Conservation (phyloP, 1,140 invertebrate genomes). For the Drosophila nannoptera region DNA sequence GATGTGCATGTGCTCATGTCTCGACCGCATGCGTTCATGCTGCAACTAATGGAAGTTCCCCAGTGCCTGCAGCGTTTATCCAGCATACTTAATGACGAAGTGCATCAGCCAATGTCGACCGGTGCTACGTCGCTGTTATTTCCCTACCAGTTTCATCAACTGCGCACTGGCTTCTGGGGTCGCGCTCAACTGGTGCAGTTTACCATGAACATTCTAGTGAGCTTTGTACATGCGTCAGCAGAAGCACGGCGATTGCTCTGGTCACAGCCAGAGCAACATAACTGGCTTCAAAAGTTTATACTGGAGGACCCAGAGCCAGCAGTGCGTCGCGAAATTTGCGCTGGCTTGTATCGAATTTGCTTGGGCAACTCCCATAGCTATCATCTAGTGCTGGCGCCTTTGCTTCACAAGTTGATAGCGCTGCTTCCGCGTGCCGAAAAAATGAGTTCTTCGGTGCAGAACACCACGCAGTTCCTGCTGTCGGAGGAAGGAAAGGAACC, state of each 20-base stretch:
- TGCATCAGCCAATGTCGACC: slow-evolving; percentile 80
- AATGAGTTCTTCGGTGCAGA: slow-evolving; percentile 86
- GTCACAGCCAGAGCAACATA: slow-evolving; percentile 83
- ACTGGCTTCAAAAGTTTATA: slow-evolving; percentile 87
- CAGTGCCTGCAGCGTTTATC: slow-evolving; percentile 90
- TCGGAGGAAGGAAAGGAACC: slow-evolving; percentile 93
- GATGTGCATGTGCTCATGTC: slow-evolving; percentile 84
- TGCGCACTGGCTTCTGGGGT: slow-evolving; percentile 93
- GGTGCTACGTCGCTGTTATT: slow-evolving; percentile 82
- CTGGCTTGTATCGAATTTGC: slow-evolving; percentile 91
- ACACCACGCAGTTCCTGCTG: slow-evolving; percentile 81
- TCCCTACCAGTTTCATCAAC: slow-evolving; percentile 83
- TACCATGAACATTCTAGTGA: slow-evolving; percentile 89
- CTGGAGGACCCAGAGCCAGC: slow-evolving; percentile 91
- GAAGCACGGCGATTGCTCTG: slow-evolving; percentile 84
- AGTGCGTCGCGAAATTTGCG: slow-evolving; percentile 92
- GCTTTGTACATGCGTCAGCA: slow-evolving; percentile 89
- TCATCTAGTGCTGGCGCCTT: slow-evolving; percentile 85
- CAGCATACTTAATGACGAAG: slow-evolving; percentile 92
- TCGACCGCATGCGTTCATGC: slow-evolving; percentile 85
- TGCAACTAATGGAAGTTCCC: slow-evolving; percentile 90
- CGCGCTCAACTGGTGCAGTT: slow-evolving; percentile 91
- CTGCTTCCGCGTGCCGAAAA: slow-evolving; percentile 90
- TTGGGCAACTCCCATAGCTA: slow-evolving; percentile 85
- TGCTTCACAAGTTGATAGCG: slow-evolving; percentile 88